Percentiles rank a stretch among this genome's conserved stretches.
Conservation (phyloP, 2,888 invertebrate genomes). For the Polyploca ridens region DNA sequence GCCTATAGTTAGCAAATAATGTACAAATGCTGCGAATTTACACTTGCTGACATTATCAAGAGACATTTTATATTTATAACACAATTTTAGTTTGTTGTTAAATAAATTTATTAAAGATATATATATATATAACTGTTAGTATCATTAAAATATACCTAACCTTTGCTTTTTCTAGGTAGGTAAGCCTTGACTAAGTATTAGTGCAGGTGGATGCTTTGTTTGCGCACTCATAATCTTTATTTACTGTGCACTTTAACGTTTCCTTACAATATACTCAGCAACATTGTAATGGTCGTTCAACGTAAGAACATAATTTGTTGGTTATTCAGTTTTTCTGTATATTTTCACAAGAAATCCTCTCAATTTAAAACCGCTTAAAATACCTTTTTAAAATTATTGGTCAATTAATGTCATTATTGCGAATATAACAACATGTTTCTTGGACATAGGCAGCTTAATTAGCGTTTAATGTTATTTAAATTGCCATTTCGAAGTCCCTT, state of each 20-base stretch:
- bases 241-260: not conserved
- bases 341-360: not conserved
- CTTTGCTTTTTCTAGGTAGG: not conserved
- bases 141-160: not conserved
- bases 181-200: not conserved
- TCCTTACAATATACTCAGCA: not conserved
- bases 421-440: not conserved
- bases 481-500: conserved; percentile 4
- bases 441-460: not conserved
- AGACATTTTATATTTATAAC: no score
- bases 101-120: no score
- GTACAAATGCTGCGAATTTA: no score
- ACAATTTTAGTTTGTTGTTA: no score
- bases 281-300: not conserved
- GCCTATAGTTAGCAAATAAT: no score
- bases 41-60: no score
- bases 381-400: conserved; percentile 30
- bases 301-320: not conserved
- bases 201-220: not conserved
- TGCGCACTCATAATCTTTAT: not conserved
- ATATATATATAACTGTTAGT: no score
- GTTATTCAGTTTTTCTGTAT: not conserved
- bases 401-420: conserved; percentile 29
- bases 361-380: conserved; percentile 2
- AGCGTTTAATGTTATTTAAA: conserved; percentile 4